A percentile compares a stretch with the other conserved stretches of the same genome.
phyloP scores from a whole-genome alignment of 2,113 vertebrate genomes.

The Entomyzon cyanotis region DNA sequence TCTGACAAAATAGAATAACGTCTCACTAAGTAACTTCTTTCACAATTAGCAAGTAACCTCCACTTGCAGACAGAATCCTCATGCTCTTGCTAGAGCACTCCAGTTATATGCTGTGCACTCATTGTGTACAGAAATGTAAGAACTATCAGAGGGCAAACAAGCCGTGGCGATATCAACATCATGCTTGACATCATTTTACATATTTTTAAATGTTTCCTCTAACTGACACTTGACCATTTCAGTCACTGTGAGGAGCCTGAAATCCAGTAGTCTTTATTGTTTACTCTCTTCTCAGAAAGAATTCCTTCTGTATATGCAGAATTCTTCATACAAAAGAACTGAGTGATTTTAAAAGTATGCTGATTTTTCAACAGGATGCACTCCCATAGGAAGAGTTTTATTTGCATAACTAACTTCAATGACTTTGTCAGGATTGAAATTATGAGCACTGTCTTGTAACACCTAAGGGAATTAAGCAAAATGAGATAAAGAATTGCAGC shows the following conservation, averaged over 20 bases:
- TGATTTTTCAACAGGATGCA: background rate
- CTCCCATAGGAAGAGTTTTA: background rate
- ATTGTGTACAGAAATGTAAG: background rate
- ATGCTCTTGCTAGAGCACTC: background rate
- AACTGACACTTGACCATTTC: background rate
- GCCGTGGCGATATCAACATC: fast-evolving
- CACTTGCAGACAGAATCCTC: background rate
- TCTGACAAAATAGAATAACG: background rate
- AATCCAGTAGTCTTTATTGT: background rate
- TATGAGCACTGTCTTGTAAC: background rate
- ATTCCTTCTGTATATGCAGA: background rate
- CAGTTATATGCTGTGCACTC: background rate
- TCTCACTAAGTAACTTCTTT: background rate
- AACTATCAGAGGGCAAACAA: background rate
- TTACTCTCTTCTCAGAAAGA: background rate
- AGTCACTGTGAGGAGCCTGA: background rate
- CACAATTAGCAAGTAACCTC: background rate
- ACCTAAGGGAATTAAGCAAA: background rate
- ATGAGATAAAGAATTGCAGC: background rate
- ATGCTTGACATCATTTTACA: fast-evolving
- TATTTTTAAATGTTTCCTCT: background rate
- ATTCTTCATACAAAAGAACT: background rate
- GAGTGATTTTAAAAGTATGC: background rate
- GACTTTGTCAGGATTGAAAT: background rate
- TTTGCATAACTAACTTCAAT: background rate